Evolutionary conservation across 2,888 invertebrate species (phyloP).

Genomic region (Scaptomyza flava): DNA sequence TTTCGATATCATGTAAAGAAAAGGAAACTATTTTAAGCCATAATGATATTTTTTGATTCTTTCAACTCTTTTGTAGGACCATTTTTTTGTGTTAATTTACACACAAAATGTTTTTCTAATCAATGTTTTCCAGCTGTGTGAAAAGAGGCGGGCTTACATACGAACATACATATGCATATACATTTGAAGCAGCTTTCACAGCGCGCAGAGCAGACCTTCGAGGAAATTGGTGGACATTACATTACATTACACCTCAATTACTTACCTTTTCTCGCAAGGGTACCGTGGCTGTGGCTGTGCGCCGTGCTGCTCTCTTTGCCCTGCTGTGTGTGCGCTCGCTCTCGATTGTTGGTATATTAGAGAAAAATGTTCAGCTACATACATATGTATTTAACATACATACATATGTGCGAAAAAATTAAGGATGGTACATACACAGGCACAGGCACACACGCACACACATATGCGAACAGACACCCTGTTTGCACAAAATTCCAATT

Average conservation of each 20-base stretch:
- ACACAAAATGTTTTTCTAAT: background rate
- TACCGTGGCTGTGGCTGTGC: conserved; percentile 52
- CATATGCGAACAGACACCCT: conserved; percentile 68
- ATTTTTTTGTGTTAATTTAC: background rate
- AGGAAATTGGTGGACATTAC: conserved; percentile 59
- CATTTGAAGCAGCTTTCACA: conserved; percentile 35
- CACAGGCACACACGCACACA: conserved; percentile 58
- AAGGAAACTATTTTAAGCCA: background rate
- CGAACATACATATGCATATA: conserved; percentile 11
- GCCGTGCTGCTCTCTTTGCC: conserved; percentile 46
- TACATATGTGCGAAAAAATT: conserved; percentile 74
- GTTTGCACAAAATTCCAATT: conserved; percentile 74
- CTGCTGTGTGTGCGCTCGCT: conserved; percentile 53
- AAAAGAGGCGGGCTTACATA: conserved; percentile 15
- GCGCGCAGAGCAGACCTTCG: conserved; percentile 49
- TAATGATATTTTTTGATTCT: background rate
- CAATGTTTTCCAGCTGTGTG: conserved; percentile 38
- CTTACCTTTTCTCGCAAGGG: conserved; percentile 68
- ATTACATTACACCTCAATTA: conserved; percentile 69
- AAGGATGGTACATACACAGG: conserved; percentile 71
- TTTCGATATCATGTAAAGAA: background rate
- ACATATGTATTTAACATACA: conserved; percentile 37
- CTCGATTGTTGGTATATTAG: conserved; percentile 77
- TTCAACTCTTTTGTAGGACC: background rate
- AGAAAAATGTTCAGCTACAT: conserved; percentile 71